Evolutionary conservation across 2,888 invertebrate genomes (phyloP).

Genomic region (Celastrina argiolus): DNA sequence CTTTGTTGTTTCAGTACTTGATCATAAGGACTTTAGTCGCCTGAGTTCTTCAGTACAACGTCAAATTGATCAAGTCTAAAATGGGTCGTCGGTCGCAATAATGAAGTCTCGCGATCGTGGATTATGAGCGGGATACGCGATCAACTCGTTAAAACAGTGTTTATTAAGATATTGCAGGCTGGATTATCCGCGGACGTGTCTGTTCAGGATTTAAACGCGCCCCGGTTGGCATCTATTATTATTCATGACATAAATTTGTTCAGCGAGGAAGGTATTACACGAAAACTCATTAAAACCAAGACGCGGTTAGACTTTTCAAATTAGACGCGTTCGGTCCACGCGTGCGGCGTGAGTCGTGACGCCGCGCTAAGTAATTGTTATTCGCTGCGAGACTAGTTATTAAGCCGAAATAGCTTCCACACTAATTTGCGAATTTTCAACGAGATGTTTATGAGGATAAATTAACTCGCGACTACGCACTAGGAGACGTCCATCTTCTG

Average conservation of each 20-base stretch:
- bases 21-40: no score
- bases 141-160: slow-evolving; percentile 58
- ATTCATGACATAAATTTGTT: slow-evolving; percentile 76
- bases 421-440: slow-evolving; percentile 41
- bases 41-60: no score
- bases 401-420: slow-evolving; percentile 58
- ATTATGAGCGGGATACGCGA: slow-evolving; percentile 37
- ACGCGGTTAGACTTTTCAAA: slow-evolving; percentile 75
- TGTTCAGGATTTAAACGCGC: slow-evolving; percentile 67
- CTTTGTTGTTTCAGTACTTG: no score
- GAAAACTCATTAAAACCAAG: slow-evolving; percentile 76
- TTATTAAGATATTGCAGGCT: slow-evolving; percentile 62
- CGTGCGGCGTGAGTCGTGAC: slow-evolving; percentile 49
- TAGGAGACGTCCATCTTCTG: no score
- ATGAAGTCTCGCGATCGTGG: not conserved
- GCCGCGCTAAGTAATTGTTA: slow-evolving; percentile 52
- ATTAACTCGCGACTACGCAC: no score
- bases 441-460: not conserved
- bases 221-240: slow-evolving; percentile 68
- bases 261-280: slow-evolving; percentile 70
- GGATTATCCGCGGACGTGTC: slow-evolving; percentile 66
- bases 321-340: slow-evolving; percentile 76
- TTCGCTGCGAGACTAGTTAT: slow-evolving; percentile 68
- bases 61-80: no score
- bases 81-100: not conserved